Evolutionary conservation across 2,113 vertebrate genomes (phyloP), one percentile per base, ranked within the genome.

Genomic region (Delphinapterus leucas): DNA sequence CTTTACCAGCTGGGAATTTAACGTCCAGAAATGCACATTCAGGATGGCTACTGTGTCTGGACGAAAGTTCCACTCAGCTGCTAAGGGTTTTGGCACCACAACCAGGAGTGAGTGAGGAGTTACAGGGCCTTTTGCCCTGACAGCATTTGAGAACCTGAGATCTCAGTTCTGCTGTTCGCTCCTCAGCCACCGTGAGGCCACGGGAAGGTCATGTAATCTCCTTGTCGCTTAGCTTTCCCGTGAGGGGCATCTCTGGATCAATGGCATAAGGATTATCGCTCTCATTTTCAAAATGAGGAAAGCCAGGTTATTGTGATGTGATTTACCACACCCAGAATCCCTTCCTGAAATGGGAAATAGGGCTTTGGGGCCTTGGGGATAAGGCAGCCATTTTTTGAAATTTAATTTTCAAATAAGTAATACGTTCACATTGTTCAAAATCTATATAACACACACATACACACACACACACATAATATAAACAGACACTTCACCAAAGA

Each of bases 331-430:
- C 26, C 17, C 74, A 74, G 3, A 77, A 63, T 38, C 33, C 47
- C 17, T 79, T 85, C 20, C 14, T 17, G 11, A 74, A 68, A 8
- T 79, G 21, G 2, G 26, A 91, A 47, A 79, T n/a, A 44, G 41
- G 36, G 4, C 31, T 58, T 6, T 47, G 21, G 25, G 33, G 28
- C 23, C 31, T 53, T 93, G 38, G 28, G 26, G 67, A 88, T 3
- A 82, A 60, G 58, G 31, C 14, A 85, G 28, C 55, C 61, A 74
- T 71, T 76, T 93, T 44, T 44, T 12, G 36, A 90, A 90, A 70
- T 61, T 63, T 73, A 71, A 86, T 71, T 96, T 90, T 90, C 47
- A 76, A 68, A 17, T 63, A 85, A 92, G 18, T n/a, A 82, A 44
- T 73, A 67, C 10, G 47, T 67, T 87, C 38, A 49, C 0, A 7